phyloP scores from a whole-genome alignment of 2,113 vertebrate genomes.

The Bubo scandiacus region DNA sequence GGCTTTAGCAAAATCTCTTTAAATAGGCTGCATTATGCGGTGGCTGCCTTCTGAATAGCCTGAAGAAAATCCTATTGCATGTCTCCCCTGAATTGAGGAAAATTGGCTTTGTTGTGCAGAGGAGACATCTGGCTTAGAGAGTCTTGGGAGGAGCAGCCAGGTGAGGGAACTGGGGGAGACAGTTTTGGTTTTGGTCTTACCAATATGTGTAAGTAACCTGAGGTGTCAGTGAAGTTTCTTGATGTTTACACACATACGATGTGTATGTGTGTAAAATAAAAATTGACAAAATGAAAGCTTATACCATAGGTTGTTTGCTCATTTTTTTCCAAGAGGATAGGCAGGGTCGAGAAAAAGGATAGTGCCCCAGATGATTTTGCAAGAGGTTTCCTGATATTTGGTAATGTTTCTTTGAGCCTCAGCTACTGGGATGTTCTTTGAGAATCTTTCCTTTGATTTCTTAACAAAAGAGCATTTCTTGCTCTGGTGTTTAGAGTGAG shows the following conservation, averaged over 20 bases:
- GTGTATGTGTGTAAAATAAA: not conserved
- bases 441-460: not conserved
- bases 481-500: not conserved
- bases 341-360: not conserved
- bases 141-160: not conserved
- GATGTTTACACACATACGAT: not conserved
- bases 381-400: not conserved
- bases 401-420: not conserved
- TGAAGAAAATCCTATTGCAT: not conserved
- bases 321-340: not conserved
- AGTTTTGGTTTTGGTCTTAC: not conserved
- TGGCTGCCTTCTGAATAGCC: constrained; percentile 8
- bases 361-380: not conserved
- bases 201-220: not conserved
- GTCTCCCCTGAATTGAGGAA: not conserved
- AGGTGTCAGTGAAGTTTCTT: not conserved
- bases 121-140: not conserved
- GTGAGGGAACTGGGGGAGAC: not conserved
- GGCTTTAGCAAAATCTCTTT: not conserved
- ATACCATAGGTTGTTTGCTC: not conserved
- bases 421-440: not conserved
- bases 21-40: constrained; percentile 9
- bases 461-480: not conserved
- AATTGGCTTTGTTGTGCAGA: not conserved
- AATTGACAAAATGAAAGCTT: not conserved